Evolutionary conservation across 2,113 vertebrate genomes (phyloP), one percentile per base, ranked within the genome.

Genomic region (Albula goreensis): DNA sequence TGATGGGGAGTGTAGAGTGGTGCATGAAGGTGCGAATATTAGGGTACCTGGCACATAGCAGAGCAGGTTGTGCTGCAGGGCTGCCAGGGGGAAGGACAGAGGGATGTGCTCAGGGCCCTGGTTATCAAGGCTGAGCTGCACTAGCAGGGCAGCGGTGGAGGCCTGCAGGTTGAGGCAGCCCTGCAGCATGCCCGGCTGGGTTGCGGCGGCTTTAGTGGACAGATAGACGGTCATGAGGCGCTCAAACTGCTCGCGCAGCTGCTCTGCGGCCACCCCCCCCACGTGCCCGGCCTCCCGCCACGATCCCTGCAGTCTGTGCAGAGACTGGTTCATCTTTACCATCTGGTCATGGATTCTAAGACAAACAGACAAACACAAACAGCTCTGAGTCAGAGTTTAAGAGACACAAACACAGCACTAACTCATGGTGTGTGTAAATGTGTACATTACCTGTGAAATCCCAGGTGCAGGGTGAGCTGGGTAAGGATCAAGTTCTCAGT

Each of bases 281-380:
- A 94, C 94, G 11, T 97, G 96, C 93, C 99, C 98, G 83, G 98
- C 98, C 56, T 99, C 98, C 80, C 98, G 96, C 97, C 97, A 99
- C 0, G 98, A 96, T 57, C 97, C 96, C 93, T 99, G 98, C 85
- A 99, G 96, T 93, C 97, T 97, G 91, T 99, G 98, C 86, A 99
- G 96, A 85, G 97, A 97, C 94, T 99, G 98, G 95, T 99, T 99
- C 95, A 99, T 97, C 95, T 99, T 99, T 83, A 99, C 97, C 97
- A 99, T 99, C 94, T 99, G 98, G 91, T 99, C 98, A 0, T 99
- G 98, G 90, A 99, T 94, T 94, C 98, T 99, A 89, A 19, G 52
- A 12, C 41, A 49, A 15, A 31, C 25, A 49, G n/a, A 12, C 11
- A 78, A 5, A 78, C 77, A 31, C 41, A 49, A n/a, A 49, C 41